A percentile compares a stretch with the other conserved stretches of the same genome.
These are phyloP conservation scores for Apamea crenata DNA, from an alignment of 2,888 invertebrate species.

Conservation along the genomic window DNA sequence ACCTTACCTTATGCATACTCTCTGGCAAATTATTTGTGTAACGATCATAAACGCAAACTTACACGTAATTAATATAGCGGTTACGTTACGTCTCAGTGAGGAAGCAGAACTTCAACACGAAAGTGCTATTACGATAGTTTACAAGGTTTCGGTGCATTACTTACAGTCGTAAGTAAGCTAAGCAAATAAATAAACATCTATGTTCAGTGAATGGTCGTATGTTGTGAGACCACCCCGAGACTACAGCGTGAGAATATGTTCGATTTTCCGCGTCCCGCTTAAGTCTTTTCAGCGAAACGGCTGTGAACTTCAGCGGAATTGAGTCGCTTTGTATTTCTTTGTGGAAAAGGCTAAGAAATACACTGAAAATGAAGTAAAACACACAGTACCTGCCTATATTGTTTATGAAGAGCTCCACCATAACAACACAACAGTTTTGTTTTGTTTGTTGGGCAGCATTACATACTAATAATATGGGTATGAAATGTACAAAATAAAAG, in stretches of 20 bases:
- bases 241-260: constrained; percentile 49
- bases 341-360: constrained; percentile 26
- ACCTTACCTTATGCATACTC: constrained; percentile 26
- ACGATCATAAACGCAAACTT: constrained; percentile 74
- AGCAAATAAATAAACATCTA: constrained; percentile 58
- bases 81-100: constrained; percentile 53
- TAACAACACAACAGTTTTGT: neutral
- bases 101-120: constrained; percentile 58
- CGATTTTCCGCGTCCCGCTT: constrained; percentile 47
- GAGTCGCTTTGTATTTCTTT: constrained; percentile 42
- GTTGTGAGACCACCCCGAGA: constrained; percentile 61
- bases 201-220: constrained; percentile 41
- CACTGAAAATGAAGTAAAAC: constrained; percentile 27
- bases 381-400: neutral
- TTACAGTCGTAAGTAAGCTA: constrained; percentile 26
- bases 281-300: constrained; percentile 44
- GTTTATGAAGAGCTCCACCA: neutral
- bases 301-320: constrained; percentile 42
- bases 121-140: constrained; percentile 58
- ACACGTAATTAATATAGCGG: constrained; percentile 70
- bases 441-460: neutral
- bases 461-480: neutral
- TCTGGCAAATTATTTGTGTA: constrained; percentile 71
- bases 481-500: neutral
- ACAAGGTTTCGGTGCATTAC: constrained; percentile 59